Percentiles rank a stretch among this genome's conserved stretches.
These are phyloP conservation scores for Prionace glauca DNA, from an alignment of 2,797 vertebrate species.

Conservation along the genomic window DNA sequence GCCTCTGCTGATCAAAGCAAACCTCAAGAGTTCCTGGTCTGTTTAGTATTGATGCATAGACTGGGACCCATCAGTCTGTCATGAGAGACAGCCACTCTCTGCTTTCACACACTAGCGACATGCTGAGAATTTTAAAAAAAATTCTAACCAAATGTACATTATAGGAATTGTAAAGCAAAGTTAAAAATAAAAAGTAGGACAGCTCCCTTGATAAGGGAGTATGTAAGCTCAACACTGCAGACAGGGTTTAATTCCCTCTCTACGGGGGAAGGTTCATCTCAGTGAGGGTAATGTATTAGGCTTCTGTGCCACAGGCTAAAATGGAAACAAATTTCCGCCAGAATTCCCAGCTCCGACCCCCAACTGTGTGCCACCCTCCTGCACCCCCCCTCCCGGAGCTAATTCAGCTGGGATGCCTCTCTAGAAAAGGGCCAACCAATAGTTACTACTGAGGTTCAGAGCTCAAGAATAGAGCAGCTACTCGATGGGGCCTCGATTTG, in stretches of 20 bases:
- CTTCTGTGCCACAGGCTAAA: background rate
- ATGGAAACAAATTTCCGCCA: background rate
- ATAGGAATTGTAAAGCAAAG: background rate
- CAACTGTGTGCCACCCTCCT: background rate
- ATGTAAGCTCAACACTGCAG: background rate
- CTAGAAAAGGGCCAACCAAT: background rate
- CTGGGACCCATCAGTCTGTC: background rate
- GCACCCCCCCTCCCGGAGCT: background rate
- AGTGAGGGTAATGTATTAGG: background rate
- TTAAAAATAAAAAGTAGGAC: conserved; percentile 16
- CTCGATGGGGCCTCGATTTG: background rate
- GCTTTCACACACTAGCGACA: background rate
- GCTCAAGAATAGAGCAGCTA: too few species aligned
- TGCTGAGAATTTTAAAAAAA: background rate
- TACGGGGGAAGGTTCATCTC: background rate
- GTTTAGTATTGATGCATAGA: background rate
- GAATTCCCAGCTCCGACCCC: background rate
- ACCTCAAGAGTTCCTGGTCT: background rate
- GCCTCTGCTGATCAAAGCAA: background rate
- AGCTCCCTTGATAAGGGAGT: background rate
- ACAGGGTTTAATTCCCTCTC: background rate
- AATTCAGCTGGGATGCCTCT: background rate
- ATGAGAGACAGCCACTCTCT: background rate
- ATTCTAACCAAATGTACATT: background rate
- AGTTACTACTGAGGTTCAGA: background rate